These are phyloP conservation scores for Drosophila murphyi DNA, from an alignment of 1,140 invertebrate species.

Conservation along the genomic window DNA sequence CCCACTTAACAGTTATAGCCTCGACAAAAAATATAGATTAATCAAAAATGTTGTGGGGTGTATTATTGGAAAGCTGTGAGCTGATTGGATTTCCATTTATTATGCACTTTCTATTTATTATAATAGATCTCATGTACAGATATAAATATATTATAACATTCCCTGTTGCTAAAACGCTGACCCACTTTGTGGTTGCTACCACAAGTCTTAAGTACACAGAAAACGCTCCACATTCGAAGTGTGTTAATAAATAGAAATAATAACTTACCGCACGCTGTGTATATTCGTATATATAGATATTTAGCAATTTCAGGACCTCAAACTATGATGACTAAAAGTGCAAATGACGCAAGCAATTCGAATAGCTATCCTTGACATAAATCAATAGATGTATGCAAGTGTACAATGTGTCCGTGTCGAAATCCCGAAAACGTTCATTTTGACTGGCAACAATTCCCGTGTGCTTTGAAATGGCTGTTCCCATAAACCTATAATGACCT, in stretches of 20 bases:
- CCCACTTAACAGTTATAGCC: background rate
- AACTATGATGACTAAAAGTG: constrained; percentile 55
- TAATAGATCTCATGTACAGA: too few relatives aligned
- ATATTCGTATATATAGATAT: background rate
- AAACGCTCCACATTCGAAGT: constrained; percentile 17
- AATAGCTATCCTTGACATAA: constrained; percentile 59
- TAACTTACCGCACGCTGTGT: constrained; percentile 44
- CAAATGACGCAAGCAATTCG: constrained; percentile 74
- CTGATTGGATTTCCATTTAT: too few relatives aligned
- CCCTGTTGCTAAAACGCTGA: constrained; percentile 6
- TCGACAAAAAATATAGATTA: background rate
- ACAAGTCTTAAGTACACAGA: constrained; percentile 5
- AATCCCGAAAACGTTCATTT: constrained; percentile 58
- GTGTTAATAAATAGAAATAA: constrained; percentile 68
- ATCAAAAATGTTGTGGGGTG: background rate
- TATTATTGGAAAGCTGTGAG: too few relatives aligned
- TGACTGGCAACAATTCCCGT: constrained; percentile 47
- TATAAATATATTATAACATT: background rate
- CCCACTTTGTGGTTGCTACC: constrained; percentile 5
- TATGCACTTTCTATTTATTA: too few relatives aligned
- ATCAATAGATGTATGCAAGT: constrained; percentile 44
- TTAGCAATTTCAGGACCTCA: constrained; percentile 44
- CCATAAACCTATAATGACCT: constrained; percentile 47
- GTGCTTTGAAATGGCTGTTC: constrained; percentile 42
- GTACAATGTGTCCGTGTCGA: constrained; percentile 25